Conservation (phyloP, 2,113 vertebrate species). For the Xiphophorus maculatus region DNA sequence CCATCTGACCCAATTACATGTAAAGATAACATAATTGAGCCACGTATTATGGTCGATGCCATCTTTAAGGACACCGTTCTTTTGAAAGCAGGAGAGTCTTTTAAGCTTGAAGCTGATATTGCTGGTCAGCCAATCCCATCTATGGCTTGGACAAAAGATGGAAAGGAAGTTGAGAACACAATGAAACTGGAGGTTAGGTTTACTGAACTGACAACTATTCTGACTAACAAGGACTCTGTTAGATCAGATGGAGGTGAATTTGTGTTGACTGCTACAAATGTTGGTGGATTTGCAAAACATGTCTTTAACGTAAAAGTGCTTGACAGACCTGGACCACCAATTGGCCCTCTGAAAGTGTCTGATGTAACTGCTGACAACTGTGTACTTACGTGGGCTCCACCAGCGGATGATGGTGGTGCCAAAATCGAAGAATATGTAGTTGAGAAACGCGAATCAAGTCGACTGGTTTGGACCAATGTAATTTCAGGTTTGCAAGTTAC, state of each 20-base stretch:
- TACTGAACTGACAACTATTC: constrained; percentile 88
- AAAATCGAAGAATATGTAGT: constrained; percentile 92
- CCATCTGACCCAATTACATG: constrained; percentile 92
- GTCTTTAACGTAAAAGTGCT: constrained; percentile 96
- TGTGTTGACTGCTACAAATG: constrained; percentile 91
- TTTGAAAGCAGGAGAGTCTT: constrained; percentile 92
- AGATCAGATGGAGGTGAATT: constrained; percentile 93
- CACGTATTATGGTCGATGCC: constrained; percentile 94
- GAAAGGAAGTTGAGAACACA: constrained; percentile 92
- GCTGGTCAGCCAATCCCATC: constrained; percentile 92
- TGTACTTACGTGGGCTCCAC: constrained; percentile 90
- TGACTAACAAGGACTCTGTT: constrained; percentile 92
- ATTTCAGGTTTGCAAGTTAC: constrained; percentile 87
- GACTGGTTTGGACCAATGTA: constrained; percentile 94
- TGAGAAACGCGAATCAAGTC: constrained; percentile 97
- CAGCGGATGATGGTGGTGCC: constrained; percentile 92
- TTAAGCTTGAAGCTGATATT: constrained; percentile 95
- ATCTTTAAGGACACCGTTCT: constrained; percentile 90
- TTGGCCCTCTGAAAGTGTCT: constrained; percentile 88
- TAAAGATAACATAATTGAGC: constrained; percentile 93
- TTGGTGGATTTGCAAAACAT: constrained; percentile 96
- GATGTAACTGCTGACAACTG: constrained; percentile 93
- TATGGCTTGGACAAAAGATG: constrained; percentile 95
- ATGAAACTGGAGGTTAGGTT: constrained; percentile 90
- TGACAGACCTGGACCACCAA: constrained; percentile 93